Base-by-base conservation (phyloP, 2,113 vertebrate genomes). In the Lepisosteus osseus region DNA sequence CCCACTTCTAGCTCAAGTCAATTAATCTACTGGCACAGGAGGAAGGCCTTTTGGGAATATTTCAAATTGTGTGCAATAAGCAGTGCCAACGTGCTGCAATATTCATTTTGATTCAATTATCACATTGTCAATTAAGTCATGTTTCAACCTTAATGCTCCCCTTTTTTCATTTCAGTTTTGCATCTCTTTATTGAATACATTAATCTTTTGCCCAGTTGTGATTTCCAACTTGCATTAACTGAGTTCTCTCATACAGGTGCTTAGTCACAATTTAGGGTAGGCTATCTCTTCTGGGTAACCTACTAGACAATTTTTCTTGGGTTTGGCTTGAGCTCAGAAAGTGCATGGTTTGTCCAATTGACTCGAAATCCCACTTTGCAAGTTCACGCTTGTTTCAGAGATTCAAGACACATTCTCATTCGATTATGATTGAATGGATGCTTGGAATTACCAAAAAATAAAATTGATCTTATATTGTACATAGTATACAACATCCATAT, bases 91-190 rank as follows among this genome's bases (percentile, higher is more conserved):
- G 64, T n/a, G 14, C 43, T 6, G 43, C 43, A 44, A 15, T 47
- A 14, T 66, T 66, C 42, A 13, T 47, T 66, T 66, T 66, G 43
- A 47, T 47, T 66, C 43, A 3, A 66, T 66, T 66, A 66, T 44
- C 12, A 15, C 64, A n/a, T 44, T 15, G 64, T 44, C 64, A 66
- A 66, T 66, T 43, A 66, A 66, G 40, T 66, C 64, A 44, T 66
- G 43, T 66, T 45, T 66, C 64, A 45, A 12, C 15, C 3, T n/a
- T 47, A 66, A 66, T 66, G 64, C 64, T 66, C 42, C 8, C 14
- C 45, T 66, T 44, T 44, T n/a, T 14, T 15, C 45, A 14, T 66
- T 66, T 44, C 64, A 45, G 7, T 66, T 66, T 45, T 45, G 64
- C 64, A 66, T 42, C 12, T 7, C 13, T 45, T 66, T 44, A 66